Evolutionary conservation across 2,888 invertebrate genomes (phyloP).

Genomic region (Caenorhabditis sp.): DNA sequence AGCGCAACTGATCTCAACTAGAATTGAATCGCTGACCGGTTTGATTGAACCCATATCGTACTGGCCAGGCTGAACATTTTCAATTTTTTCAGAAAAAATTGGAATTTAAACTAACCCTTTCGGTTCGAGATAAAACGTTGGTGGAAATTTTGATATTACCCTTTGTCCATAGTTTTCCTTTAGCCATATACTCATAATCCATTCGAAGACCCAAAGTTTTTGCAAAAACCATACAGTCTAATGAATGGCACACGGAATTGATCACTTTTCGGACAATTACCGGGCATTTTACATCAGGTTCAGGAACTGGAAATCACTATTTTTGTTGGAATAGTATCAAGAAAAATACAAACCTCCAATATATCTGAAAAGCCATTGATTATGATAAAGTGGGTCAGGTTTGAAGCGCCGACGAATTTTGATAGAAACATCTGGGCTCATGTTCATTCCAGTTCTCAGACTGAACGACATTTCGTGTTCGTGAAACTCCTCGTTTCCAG

Average conservation of each 20-base stretch:
- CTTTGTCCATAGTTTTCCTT: constrained; percentile 51
- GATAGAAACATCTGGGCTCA: constrained; percentile 48
- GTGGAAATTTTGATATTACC: constrained; percentile 48
- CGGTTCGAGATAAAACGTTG: constrained; percentile 26
- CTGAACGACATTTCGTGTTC: constrained; percentile 59
- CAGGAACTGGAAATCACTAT: constrained; percentile 40
- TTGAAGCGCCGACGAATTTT: constrained; percentile 51
- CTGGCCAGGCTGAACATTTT: constrained; percentile 25
- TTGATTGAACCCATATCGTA: constrained; percentile 40
- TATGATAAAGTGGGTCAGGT: constrained; percentile 28
- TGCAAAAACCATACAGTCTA: constrained; percentile 56
- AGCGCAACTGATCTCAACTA: constrained; percentile 50
- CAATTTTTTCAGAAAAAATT: neutral
- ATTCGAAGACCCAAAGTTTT: constrained; percentile 55
- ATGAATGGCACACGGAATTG: constrained; percentile 44
- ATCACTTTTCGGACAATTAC: constrained; percentile 57
- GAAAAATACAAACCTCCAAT: constrained; percentile 37
- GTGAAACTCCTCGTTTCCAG: constrained; percentile 47
- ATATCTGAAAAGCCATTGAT: constrained; percentile 50
- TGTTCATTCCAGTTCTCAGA: constrained; percentile 28
- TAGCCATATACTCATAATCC: constrained; percentile 57
- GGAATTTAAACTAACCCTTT: constrained; percentile 12
- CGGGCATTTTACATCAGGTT: constrained; percentile 54
- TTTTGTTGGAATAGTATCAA: neutral
- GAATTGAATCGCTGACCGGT: constrained; percentile 37